Evolutionary conservation across 2,797 vertebrate genomes (phyloP).

Genomic region (Hydrophis major): DNA sequence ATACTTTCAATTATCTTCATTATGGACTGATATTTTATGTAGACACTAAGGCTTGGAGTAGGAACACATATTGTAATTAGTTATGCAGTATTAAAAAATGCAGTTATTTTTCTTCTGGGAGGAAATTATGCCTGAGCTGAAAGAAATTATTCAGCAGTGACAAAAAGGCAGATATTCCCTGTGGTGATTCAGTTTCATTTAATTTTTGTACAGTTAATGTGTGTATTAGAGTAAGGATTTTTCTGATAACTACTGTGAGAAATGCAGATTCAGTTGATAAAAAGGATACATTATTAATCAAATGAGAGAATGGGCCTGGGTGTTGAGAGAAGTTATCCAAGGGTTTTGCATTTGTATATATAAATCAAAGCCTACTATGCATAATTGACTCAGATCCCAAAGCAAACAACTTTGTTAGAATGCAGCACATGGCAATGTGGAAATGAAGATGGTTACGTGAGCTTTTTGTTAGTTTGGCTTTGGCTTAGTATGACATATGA

Average conservation of each 20-base stretch:
- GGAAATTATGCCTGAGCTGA: constrained; percentile 13
- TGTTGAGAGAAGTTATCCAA: neutral
- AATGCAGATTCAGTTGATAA: neutral
- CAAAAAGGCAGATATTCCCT: neutral
- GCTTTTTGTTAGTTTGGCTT: neutral
- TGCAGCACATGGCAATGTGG: neutral
- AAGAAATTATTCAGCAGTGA: neutral
- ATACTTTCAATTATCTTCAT: constrained; percentile 77
- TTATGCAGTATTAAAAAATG: constrained; percentile 50
- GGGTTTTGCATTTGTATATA: neutral
- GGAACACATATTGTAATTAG: constrained; percentile 58
- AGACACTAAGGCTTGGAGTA: constrained; percentile 59
- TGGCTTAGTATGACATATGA: neutral
- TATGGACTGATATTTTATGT: constrained; percentile 67
- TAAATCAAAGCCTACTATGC: neutral
- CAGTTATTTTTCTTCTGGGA: constrained; percentile 41
- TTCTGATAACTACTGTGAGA: neutral
- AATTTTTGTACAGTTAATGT: neutral
- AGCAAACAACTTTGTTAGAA: neutral
- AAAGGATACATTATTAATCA: neutral
- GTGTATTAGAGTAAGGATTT: neutral
- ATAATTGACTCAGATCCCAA: neutral
- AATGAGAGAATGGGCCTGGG: neutral
- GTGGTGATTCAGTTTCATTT: neutral
- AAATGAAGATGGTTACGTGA: neutral